Evolutionary conservation across 1,140 invertebrate species (phyloP), one percentile per base, ranked within the genome.

Genomic region (Hetaerina americana): DNA sequence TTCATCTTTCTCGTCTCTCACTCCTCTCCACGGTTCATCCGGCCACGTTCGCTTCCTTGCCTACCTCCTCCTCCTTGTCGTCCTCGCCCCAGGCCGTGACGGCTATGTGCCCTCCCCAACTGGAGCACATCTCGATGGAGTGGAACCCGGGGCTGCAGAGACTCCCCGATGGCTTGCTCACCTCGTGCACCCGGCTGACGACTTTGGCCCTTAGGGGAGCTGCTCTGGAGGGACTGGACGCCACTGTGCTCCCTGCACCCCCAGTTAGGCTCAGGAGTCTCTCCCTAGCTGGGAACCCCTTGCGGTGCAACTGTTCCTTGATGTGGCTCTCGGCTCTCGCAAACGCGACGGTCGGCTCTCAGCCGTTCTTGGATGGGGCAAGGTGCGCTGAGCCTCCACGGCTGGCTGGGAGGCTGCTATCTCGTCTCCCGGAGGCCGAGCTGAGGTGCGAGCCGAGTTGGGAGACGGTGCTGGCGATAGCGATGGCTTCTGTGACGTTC

Each of bases 301-400:
- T 95, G 67, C 84, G 89, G 70, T 96, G 93, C 80, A 95, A 95
- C 81, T 95, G 93, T 77, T 93, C 92, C 22, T 79, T 94, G 69
- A 83, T 90, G 66, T 95, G 92, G 92, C 81, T 95, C 2, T 93
- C 91, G 91, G 88, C 89, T 75, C 81, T 93, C 26, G 84, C 86
- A 18, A 68, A 28, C 25, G 27, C 25, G 18, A 25, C 67, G 12
- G n/a, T 57, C 2, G 40, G 40, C 22, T 5, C 40, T 57, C 40
- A 57, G 40, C 40, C 40, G 15, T 57, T 57, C 10, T 12, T 57
- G 3, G 40, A 57, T 12, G 40, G 40, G 22, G 40, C 40, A 3
- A 12, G 40, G 22, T 57, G 40, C 22, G 40, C 40, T 12, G 40
- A 57, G 10, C 40, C 40, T 57, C 40, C 40, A 1, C 15, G 40